These are phyloP conservation scores for Anisognathus igniventris DNA, from an alignment of 2,797 vertebrate species.

Conservation along the genomic window DNA sequence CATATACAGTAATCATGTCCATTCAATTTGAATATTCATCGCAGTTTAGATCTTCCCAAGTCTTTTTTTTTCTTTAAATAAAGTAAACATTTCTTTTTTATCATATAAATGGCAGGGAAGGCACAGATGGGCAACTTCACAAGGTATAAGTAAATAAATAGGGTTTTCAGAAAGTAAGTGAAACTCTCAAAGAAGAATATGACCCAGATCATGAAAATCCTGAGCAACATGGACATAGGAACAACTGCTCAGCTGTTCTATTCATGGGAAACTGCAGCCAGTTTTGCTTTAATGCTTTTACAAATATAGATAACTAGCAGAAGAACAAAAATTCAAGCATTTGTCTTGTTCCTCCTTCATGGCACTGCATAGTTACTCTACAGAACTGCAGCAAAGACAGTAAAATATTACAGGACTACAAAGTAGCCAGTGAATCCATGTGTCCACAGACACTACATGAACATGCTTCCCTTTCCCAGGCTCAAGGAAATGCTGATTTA, in stretches of 20 bases:
- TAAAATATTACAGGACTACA: background rate
- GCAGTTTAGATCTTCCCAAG: background rate
- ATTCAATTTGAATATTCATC: background rate
- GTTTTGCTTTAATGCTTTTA: background rate
- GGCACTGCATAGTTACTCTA: background rate
- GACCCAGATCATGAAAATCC: background rate
- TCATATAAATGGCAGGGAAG: background rate
- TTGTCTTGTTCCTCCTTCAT: background rate
- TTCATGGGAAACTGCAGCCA: background rate
- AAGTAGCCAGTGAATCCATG: background rate
- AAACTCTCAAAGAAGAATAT: background rate
- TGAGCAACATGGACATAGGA: background rate
- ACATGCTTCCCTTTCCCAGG: background rate
- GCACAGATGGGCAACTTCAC: background rate
- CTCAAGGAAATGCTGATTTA: background rate
- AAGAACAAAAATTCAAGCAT: background rate
- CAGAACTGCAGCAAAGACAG: background rate
- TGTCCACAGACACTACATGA: fast-evolving
- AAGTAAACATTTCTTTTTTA: background rate
- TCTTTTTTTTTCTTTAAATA: background rate
- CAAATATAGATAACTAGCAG: background rate
- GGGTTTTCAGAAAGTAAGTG: background rate
- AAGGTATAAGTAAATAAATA: background rate
- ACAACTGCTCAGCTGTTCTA: background rate
- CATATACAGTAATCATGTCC: background rate